Percentiles rank a stretch among this genome's conserved stretches.
phyloP scores from a whole-genome alignment of 2,888 invertebrate species.

The Andrena bucephala region DNA sequence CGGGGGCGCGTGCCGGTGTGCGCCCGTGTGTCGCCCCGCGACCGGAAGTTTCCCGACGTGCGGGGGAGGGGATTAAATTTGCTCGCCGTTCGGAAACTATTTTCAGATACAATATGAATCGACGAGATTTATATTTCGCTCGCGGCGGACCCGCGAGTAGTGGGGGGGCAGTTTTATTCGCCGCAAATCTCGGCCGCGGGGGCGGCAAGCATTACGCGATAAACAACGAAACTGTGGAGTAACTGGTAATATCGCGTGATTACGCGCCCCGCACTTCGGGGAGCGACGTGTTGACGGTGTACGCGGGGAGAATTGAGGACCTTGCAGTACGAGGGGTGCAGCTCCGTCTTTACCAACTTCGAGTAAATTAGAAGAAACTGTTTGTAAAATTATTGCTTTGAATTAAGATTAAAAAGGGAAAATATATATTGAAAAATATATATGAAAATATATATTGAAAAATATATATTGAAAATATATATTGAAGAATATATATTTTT shows the following conservation, averaged over 20 bases:
- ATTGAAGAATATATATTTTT: too few relatives aligned
- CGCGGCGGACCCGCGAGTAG: not conserved
- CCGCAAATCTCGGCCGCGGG: constrained; percentile 7
- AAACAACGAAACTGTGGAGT: constrained; percentile 7
- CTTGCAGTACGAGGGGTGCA: not conserved
- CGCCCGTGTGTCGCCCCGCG: not conserved
- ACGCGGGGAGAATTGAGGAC: not conserved
- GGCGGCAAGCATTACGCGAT: constrained; percentile 7
- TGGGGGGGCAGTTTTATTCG: constrained; percentile 8
- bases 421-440: too few relatives aligned
- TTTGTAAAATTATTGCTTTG: too few relatives aligned
- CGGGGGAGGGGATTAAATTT: constrained; percentile 8
- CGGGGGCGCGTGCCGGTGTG: not conserved
- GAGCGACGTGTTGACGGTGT: not conserved
- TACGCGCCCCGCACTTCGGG: not conserved
- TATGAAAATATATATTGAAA: too few relatives aligned
- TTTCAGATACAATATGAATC: constrained; percentile 30
- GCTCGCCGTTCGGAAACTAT: constrained; percentile 7
- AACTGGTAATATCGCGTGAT: constrained; percentile 10
- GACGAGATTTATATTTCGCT: constrained; percentile 19
- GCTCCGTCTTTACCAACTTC: too few relatives aligned
- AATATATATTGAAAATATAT: too few relatives aligned
- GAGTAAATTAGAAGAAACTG: too few relatives aligned
- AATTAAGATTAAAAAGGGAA: too few relatives aligned
- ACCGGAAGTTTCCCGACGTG: constrained; percentile 4